A percentile compares a stretch with the other conserved stretches of the same genome.
Conservation (phyloP, 2,888 invertebrate species). For the Oscheius myriophilus region DNA sequence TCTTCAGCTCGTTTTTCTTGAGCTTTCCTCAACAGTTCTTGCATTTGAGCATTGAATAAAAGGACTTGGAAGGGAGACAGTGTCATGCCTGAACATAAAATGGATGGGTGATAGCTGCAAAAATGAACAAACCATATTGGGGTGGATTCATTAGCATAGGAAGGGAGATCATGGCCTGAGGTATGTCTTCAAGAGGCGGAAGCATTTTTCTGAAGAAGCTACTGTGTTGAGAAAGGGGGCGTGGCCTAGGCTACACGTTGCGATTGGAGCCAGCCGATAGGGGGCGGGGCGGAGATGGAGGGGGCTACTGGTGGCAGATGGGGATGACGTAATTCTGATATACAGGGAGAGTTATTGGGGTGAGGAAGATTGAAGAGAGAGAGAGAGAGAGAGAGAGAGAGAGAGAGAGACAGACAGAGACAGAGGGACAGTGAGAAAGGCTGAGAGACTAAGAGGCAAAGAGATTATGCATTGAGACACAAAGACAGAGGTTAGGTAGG, state of each 20-base stretch:
- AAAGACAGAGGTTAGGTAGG: no score
- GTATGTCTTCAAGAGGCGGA: not conserved
- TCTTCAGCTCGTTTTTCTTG: slow-evolving; percentile 13
- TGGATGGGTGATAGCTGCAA: not conserved
- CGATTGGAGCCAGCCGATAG: slow-evolving; percentile 17
- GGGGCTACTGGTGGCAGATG: slow-evolving; percentile 21
- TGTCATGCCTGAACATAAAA: slow-evolving; percentile 13
- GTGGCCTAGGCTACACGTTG: slow-evolving; percentile 16
- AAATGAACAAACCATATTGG: slow-evolving; percentile 7
- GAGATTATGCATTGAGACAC: no score
- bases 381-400: not conserved
- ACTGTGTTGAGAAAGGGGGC: not conserved
- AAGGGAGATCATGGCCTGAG: slow-evolving; percentile 1
- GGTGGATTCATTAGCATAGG: slow-evolving; percentile 17
- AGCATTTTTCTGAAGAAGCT: slow-evolving; percentile 9
- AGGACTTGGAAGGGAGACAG: slow-evolving; percentile 19
- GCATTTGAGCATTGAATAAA: slow-evolving; percentile 19
- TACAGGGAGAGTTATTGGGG: slow-evolving; percentile 1
- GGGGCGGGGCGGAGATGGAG: slow-evolving; percentile 9
- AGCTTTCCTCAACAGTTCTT: slow-evolving; percentile 14
- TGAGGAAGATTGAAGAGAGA: slow-evolving; percentile 5
- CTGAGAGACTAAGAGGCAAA: no score
- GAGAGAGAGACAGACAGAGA: not conserved
- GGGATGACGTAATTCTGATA: slow-evolving; percentile 22
- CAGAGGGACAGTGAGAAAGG: no score